Base-by-base conservation (phyloP, 2,888 invertebrate species). In the Drosophila robusta region DNA sequence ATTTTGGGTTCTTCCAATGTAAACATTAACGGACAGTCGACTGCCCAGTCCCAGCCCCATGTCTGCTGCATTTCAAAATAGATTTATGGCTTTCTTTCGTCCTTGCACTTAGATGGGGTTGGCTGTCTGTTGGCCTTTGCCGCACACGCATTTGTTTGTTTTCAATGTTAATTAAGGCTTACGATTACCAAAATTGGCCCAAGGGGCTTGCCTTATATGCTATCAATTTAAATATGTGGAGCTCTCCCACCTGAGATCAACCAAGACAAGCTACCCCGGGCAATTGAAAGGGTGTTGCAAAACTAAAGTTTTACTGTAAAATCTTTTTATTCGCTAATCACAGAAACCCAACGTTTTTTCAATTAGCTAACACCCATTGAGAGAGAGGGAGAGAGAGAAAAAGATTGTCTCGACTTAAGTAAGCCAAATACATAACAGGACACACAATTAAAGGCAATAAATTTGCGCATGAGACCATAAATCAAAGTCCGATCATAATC, bases 151-250 rank as follows among this genome's bases (percentile, higher is more conserved):
- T 78, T 84, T 89, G 90, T 90, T 89, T 89, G 78, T 81, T 87
- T 87, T 87, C 70, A 77, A 78, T 89, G 85, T 90, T 89, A 90
- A 90, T 89, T 90, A 90, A 88, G 81, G 84, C 83, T 81, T 78
- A 76, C 77, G 78, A 73, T 85, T 84, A 81, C 52, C 68, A 18
- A 47, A 61, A 72, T 54, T 46, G 42, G 26, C 74, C 58, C 26
- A 58, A 68, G 55, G 67, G 57, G 29, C 12, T 49, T 44, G 14
- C 29, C 29, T 50, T 8, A 22, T 14, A n/a, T 22, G 32, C 14
- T 14, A 47, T 50, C 45, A 45, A 36, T 26, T 22, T 42, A 11
- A 26, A 45, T 29, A 32, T 14, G 29, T 2, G 8, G 0, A 38
- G 9, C 12, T 14, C 24, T 14, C 24, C 4, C n/a, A n/a, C n/a